Conservation (phyloP, 1,140 invertebrate species). For the Pseudomyrmex flavicornis region DNA sequence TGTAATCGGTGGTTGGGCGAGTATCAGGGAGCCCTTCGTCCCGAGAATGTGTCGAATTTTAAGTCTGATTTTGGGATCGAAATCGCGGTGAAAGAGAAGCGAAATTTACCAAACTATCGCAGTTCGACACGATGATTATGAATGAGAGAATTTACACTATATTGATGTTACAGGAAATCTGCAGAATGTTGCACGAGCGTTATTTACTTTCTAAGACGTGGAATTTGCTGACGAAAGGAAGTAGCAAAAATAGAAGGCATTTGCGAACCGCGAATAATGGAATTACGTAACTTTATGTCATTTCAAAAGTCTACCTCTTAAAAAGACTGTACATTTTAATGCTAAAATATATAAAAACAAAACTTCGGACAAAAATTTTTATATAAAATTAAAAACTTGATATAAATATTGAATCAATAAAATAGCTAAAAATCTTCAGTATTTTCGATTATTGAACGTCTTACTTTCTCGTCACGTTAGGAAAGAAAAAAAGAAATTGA, state of each 20-base stretch:
- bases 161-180: neutral
- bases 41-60: constrained; percentile 4
- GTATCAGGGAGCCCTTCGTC: constrained; percentile 43
- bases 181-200: neutral
- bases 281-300: neutral
- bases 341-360: neutral
- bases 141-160: neutral
- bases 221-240: neutral
- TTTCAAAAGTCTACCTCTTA: neutral
- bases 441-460: too few relatives aligned
- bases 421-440: too few relatives aligned
- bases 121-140: neutral
- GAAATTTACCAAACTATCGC: neutral
- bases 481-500: neutral
- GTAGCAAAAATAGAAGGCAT: neutral
- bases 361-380: neutral
- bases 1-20: constrained; percentile 67
- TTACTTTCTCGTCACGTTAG: neutral
- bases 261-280: neutral
- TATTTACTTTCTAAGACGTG: constrained; percentile 4
- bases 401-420: too few relatives aligned
- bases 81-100: constrained; percentile 3
- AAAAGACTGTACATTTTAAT: neutral
- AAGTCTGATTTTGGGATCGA: constrained; percentile 10
- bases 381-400: neutral